Percentiles rank a stretch among this genome's conserved stretches.
phyloP scores from a whole-genome alignment of 2,113 vertebrate species.

The Thunnus maccoyii region DNA sequence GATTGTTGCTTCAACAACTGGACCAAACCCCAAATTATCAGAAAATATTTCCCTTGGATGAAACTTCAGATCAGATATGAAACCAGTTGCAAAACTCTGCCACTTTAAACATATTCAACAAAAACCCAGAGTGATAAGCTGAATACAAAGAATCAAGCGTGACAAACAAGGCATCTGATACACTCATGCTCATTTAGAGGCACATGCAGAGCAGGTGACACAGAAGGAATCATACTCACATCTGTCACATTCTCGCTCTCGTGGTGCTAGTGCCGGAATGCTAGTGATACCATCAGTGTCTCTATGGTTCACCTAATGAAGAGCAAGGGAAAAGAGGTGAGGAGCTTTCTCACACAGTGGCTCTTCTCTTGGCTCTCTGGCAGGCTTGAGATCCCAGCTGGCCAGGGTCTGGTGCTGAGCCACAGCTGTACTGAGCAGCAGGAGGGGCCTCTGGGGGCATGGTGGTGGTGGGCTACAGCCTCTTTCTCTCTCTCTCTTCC shows the following conservation, averaged over 20 bases:
- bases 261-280: conserved; percentile 75
- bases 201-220: conserved; percentile 23
- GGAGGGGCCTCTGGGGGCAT: conserved; percentile 84
- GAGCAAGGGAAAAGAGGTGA: conserved; percentile 29
- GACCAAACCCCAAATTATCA: not conserved
- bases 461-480: conserved; percentile 81
- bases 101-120: not conserved
- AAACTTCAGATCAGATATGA: not conserved
- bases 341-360: conserved; percentile 50
- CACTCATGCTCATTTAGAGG: not conserved
- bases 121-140: not conserved
- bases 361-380: conserved; percentile 62
- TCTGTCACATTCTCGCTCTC: conserved; percentile 87
- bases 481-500: conserved; percentile 74
- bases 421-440: conserved; percentile 81
- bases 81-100: not conserved
- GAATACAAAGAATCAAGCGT: conserved; percentile 15
- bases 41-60: too few relatives aligned
- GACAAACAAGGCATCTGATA: not conserved
- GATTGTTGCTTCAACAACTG: not conserved
- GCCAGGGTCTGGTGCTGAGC: conserved; percentile 77
- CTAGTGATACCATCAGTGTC: conserved; percentile 71
- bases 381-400: conserved; percentile 73
- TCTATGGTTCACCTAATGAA: conserved; percentile 47
- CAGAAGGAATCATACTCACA: conserved; percentile 78